These are phyloP conservation scores for Aethina tumida DNA, from an alignment of 1,140 invertebrate genomes.

Conservation along the genomic window DNA sequence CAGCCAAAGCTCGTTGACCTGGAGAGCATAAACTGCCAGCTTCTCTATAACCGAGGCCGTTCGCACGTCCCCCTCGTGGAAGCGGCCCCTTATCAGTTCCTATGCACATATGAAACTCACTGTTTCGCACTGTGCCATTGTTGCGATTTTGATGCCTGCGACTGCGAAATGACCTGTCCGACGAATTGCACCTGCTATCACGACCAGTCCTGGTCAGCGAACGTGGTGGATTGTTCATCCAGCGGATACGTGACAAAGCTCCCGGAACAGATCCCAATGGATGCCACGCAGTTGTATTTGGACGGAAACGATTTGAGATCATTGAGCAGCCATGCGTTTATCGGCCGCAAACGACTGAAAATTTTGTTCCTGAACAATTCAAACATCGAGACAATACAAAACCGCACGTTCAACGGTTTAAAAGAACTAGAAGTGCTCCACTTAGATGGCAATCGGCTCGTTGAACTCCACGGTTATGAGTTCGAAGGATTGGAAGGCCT, in stretches of 20 bases:
- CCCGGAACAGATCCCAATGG: constrained; percentile 83
- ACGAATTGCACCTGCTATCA: constrained; percentile 86
- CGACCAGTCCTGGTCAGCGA: constrained; percentile 84
- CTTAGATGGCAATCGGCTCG: constrained; percentile 43
- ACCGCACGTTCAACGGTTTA: constrained; percentile 82
- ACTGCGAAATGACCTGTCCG: constrained; percentile 92
- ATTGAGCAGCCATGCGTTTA: constrained; percentile 77
- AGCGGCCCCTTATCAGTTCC: constrained; percentile 75
- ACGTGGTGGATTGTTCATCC: constrained; percentile 80
- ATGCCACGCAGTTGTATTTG: constrained; percentile 79
- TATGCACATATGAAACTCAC: constrained; percentile 84
- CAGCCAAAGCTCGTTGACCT: constrained; percentile 81
- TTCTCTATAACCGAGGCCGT: constrained; percentile 74
- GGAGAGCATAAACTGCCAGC: constrained; percentile 77
- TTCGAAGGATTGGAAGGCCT: constrained; percentile 52
- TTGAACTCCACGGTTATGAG: constrained; percentile 69
- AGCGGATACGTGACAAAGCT: constrained; percentile 60
- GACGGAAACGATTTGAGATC: constrained; percentile 78
- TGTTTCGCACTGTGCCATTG: constrained; percentile 87
- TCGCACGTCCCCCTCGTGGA: constrained; percentile 72
- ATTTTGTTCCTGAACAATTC: constrained; percentile 76
- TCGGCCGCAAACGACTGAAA: constrained; percentile 76
- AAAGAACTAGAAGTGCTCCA: constrained; percentile 71
- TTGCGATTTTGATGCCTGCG: constrained; percentile 88
- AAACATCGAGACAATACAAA: constrained; percentile 76